phyloP scores from a whole-genome alignment of 2,797 vertebrate species.

The Hydrolagus colliei region DNA sequence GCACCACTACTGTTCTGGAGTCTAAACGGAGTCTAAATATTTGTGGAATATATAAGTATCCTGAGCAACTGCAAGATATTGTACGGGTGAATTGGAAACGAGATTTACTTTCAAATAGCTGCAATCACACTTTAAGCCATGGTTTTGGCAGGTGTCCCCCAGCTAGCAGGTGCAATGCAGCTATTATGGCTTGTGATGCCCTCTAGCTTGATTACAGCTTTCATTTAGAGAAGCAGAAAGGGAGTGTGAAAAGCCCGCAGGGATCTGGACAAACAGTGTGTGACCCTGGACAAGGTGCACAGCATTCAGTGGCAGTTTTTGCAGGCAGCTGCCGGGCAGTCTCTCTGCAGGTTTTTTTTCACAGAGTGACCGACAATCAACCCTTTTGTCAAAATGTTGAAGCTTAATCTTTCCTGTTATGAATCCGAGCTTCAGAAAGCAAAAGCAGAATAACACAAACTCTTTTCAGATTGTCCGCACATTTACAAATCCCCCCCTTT shows the following conservation, averaged over 20 bases:
- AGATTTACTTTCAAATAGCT: slow-evolving; percentile 51
- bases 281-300: slow-evolving; percentile 27
- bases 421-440: not conserved
- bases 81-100: slow-evolving; percentile 34
- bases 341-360: not conserved
- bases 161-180: slow-evolving; percentile 48
- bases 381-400: not conserved
- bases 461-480: no score
- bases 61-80: not conserved
- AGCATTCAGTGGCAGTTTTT: not conserved
- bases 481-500: no score
- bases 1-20: no score
- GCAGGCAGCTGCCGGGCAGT: not conserved
- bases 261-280: slow-evolving; percentile 47
- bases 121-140: slow-evolving; percentile 49
- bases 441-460: not conserved
- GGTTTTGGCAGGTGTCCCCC: slow-evolving; percentile 46
- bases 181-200: slow-evolving; percentile 46
- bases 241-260: slow-evolving; percentile 45
- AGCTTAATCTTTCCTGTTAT: not conserved
- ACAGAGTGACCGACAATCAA: not conserved
- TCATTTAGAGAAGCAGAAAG: slow-evolving; percentile 47
- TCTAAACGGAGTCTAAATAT: no score
- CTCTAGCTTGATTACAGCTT: slow-evolving; percentile 50
- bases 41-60: not conserved